Evolutionary conservation across 2,797 vertebrate species (phyloP).

Genomic region (Tokudaia muenninki): DNA sequence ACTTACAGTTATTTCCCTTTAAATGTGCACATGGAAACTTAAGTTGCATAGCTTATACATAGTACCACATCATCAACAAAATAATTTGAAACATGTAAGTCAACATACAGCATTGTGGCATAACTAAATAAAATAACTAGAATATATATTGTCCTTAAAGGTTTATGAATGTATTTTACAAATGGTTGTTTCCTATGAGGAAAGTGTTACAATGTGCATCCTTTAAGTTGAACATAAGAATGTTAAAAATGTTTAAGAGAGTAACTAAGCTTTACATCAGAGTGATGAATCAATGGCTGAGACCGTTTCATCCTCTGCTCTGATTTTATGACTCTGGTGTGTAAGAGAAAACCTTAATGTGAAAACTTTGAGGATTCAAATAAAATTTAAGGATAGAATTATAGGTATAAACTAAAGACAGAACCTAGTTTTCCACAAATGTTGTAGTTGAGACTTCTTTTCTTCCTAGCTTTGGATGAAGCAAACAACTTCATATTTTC

Average conservation of each 20-base stretch:
- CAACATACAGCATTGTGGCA: neutral
- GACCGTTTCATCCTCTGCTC: neutral
- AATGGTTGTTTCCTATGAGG: neutral
- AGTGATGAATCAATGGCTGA: neutral
- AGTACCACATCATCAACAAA: neutral
- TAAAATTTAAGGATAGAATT: constrained; percentile 23
- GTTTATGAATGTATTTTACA: constrained; percentile 18
- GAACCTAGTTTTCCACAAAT: neutral
- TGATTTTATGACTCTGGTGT: constrained; percentile 14
- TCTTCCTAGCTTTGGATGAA: constrained; percentile 4
- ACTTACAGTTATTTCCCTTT: neutral
- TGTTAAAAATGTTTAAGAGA: constrained; percentile 15
- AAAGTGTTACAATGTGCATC: neutral
- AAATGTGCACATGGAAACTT: neutral
- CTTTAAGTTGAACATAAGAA: neutral
- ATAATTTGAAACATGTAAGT: constrained; percentile 26
- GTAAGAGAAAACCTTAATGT: neutral
- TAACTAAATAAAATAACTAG: constrained; percentile 7
- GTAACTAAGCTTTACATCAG: constrained; percentile 19
- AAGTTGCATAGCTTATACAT: constrained; percentile 10
- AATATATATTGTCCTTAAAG: constrained; percentile 34
- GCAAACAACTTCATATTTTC: neutral
- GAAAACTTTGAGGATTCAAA: constrained; percentile 14
- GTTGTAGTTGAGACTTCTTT: neutral
- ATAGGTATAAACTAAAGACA: neutral